Base-by-base conservation (phyloP, 2,797 vertebrate species). In the Huso huso region DNA sequence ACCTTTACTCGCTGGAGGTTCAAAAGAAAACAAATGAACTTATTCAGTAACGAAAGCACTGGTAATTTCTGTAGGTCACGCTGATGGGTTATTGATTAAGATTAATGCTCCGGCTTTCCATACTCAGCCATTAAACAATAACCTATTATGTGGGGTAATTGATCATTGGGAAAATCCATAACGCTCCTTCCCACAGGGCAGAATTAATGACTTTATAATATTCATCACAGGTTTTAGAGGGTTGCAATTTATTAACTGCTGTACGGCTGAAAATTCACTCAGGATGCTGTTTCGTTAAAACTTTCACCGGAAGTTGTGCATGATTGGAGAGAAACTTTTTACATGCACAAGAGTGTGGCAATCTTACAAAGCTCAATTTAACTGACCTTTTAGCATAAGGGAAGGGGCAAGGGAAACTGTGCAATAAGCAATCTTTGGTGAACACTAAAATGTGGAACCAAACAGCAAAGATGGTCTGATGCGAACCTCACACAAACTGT, bases 41-140 rank as follows among this genome's bases (percentile, higher is more conserved):
- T 67, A 74, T 69, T 75, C n/a, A 53, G 67, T 70, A 71, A 76
- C 65, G 74, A 78, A 73, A 71, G 61, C 65, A 71, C 9, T 60
- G 63, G 69, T 72, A 69, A 63, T 71, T 72, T 72, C 55, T 72
- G 66, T 71, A 76, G 72, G 68, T 74, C 68, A 71, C 64, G 70
- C 66, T 80, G 76, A 78, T 77, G 69, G 72, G 69, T 75, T 79
- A 81, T 79, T 83, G 81, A 83, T 83, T 81, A 73, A 81, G 80
- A 87, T 83, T 78, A 86, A 87, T 85, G 75, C 66, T 50, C 8
- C 61, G 66, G 70, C 74, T 77, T 79, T 79, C 77, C 75, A 73
- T 74, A 84, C 80, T 70, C 69, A 81, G 76, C 70, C 79, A 76
- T 83, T 78, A 85, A 87, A 86, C 78, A 86, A 83, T 80, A 84